These are phyloP conservation scores for Pitta sordida DNA, from an alignment of 2,113 vertebrate genomes.

Conservation along the genomic window DNA sequence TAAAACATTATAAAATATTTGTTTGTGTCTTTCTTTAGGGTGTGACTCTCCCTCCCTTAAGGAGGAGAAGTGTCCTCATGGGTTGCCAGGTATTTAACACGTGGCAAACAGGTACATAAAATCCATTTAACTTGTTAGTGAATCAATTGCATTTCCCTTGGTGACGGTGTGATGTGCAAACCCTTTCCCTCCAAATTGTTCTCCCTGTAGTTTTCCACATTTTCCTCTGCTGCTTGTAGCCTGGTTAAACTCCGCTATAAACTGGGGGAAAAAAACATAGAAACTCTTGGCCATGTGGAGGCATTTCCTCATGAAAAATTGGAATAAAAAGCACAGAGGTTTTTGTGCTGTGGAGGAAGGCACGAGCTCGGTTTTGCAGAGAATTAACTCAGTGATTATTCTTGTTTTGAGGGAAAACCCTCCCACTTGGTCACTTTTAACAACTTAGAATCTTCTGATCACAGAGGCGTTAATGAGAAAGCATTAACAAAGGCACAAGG, in stretches of 20 bases:
- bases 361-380: accelerated
- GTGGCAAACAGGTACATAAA: background rate
- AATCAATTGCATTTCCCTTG: conserved; percentile 2
- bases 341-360: background rate
- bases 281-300: background rate
- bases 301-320: background rate
- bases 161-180: background rate
- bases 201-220: background rate
- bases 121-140: conserved; percentile 41
- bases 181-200: background rate
- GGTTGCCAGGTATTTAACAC: conserved; percentile 13
- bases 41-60: background rate
- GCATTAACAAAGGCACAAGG: background rate
- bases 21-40: background rate
- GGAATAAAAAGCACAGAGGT: accelerated
- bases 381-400: background rate
- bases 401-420: accelerated
- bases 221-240: background rate
- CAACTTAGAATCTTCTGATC: background rate
- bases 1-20: conserved; percentile 27
- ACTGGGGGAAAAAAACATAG: background rate
- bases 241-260: background rate
- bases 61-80: background rate
- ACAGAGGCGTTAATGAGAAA: accelerated
- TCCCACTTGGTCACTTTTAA: background rate